These are phyloP conservation scores for Euclidia mi DNA, from an alignment of 2,888 invertebrate genomes.

Conservation along the genomic window DNA sequence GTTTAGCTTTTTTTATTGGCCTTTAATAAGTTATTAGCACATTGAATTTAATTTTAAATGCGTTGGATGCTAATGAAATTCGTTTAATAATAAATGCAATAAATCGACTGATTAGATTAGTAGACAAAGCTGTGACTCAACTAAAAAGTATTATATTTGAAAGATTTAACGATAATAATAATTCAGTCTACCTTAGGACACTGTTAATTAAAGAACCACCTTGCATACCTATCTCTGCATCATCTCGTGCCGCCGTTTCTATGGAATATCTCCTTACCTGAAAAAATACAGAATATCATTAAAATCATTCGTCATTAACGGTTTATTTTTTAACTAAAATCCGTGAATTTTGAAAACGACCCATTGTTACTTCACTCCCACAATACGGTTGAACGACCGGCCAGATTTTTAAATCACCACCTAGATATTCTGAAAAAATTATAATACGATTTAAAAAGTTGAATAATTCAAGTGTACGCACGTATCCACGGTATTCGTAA, in stretches of 20 bases:
- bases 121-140: neutral
- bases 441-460: conserved; percentile 71
- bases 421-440: conserved; percentile 79
- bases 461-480: conserved; percentile 79
- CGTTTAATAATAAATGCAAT: too few relatives aligned
- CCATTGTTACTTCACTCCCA: conserved; percentile 60
- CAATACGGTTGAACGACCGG: conserved; percentile 79
- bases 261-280: conserved; percentile 61
- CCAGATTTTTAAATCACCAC: conserved; percentile 82
- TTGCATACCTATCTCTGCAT: conserved; percentile 20
- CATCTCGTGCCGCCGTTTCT: conserved; percentile 18
- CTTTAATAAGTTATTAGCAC: neutral
- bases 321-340: conserved; percentile 51
- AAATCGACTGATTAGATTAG: too few relatives aligned
- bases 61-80: neutral
- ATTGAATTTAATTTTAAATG: neutral
- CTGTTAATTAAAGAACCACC: conserved; percentile 7
- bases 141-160: neutral
- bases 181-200: conserved; percentile 1
- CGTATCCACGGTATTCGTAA: conserved; percentile 54
- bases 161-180: conserved; percentile 13
- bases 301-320: conserved; percentile 54
- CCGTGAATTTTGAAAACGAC: conserved; percentile 59
- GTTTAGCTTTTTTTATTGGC: conserved; percentile 25
- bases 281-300: conserved; percentile 58